These are phyloP conservation scores for Monomorium pharaonis DNA, from an alignment of 1,140 invertebrate genomes.

Conservation along the genomic window DNA sequence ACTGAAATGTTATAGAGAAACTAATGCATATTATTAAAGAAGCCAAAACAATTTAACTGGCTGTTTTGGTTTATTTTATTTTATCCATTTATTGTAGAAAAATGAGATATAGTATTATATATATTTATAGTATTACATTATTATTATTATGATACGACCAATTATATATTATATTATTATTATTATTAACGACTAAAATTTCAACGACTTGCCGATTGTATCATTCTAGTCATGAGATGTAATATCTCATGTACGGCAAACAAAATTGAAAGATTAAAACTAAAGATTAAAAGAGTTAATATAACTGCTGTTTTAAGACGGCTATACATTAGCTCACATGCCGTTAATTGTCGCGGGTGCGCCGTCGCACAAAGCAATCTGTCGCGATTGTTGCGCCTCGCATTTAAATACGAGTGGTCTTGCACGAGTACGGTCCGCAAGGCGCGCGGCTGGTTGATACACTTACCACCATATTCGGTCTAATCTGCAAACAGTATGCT, in stretches of 20 bases:
- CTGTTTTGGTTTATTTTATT: background rate
- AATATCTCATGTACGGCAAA: background rate
- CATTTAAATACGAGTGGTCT: slow-evolving; percentile 19
- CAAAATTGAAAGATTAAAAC: background rate
- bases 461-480: slow-evolving; percentile 59
- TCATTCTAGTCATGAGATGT: background rate
- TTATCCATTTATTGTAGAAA: background rate
- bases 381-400: background rate
- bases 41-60: background rate
- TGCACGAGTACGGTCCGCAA: slow-evolving; percentile 1
- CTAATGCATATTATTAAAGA: too few species aligned
- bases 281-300: too few species aligned
- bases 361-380: background rate
- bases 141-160: background rate
- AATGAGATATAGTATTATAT: background rate
- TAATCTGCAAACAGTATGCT: slow-evolving; percentile 61
- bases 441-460: slow-evolving; percentile 44
- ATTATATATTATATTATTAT: background rate
- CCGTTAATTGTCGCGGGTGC: background rate
- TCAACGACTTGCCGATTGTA: background rate
- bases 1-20: background rate
- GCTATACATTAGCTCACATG: background rate
- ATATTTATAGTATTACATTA: background rate
- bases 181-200: background rate
- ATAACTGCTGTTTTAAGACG: too few species aligned